Evolutionary conservation across 2,888 invertebrate species (phyloP).

Genomic region (Leptarthrus brevirostris): DNA sequence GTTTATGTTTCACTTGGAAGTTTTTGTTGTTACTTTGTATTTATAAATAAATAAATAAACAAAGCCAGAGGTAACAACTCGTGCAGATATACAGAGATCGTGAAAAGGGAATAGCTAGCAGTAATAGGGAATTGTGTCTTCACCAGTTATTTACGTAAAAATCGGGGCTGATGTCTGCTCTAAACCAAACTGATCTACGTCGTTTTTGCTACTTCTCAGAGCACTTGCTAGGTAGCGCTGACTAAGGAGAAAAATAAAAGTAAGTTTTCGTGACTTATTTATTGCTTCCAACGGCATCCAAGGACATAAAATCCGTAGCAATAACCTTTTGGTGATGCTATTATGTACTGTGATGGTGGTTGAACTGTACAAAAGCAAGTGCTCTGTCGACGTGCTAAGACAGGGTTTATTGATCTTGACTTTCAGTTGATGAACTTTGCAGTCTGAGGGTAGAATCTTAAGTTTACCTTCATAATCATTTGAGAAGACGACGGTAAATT

Average conservation of each 20-base stretch:
- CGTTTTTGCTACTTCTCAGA: slow-evolving; percentile 7
- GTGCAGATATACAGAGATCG: slow-evolving; percentile 3
- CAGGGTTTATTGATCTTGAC: slow-evolving; percentile 37
- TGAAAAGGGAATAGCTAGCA: neutral
- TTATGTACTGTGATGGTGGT: slow-evolving; percentile 27
- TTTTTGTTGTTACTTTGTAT: slow-evolving; percentile 30
- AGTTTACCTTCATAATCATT: slow-evolving; percentile 11
- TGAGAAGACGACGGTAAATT: no score
- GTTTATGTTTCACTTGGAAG: slow-evolving; percentile 20
- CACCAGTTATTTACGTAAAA: slow-evolving; percentile 15
- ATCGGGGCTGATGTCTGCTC: slow-evolving; percentile 8
- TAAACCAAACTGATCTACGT: slow-evolving; percentile 12
- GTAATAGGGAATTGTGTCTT: neutral
- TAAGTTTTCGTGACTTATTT: slow-evolving; percentile 45
- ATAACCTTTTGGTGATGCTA: slow-evolving; percentile 50
- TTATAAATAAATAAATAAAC: slow-evolving; percentile 43
- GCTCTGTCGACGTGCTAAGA: slow-evolving; percentile 26
- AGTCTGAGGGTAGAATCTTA: slow-evolving; percentile 3
- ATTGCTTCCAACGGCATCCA: slow-evolving; percentile 54
- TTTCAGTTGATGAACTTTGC: slow-evolving; percentile 15
- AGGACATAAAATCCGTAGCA: slow-evolving; percentile 54
- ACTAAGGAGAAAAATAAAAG: slow-evolving; percentile 16
- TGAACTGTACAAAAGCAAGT: slow-evolving; percentile 32
- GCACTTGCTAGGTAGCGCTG: slow-evolving; percentile 6
- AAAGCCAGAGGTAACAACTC: neutral